Evolutionary conservation across 2,888 invertebrate genomes (phyloP), one percentile per base, ranked within the genome.

Genomic region (Deroplatys truncata): DNA sequence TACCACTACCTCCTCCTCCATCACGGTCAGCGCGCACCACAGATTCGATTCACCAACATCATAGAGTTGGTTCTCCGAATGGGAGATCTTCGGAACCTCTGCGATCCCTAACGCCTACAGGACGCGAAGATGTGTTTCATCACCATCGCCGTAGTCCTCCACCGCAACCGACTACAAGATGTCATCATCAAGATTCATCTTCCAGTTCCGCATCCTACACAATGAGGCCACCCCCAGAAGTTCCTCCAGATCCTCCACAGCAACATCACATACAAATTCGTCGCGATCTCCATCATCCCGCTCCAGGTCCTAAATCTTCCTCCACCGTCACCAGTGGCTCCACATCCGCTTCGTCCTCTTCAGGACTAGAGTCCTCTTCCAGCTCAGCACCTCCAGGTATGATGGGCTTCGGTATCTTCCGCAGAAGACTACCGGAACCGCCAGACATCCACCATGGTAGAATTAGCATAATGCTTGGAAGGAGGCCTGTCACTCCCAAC

Each of bases 191-290:
- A 82, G 92, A 92, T 28, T 49, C 88, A 25, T 84, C 89, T 28
- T 84, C 88, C 10, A 29, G 84, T 13, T 83, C 86, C 28, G 49
- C 89, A 90, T 95, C 96, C 4, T 97, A 97, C 92, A 97, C 97
- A 7, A 97, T 97, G 96, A 95, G 97, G 35, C 90, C 90, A 28
- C 90, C 89, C 28, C 85, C 90, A 25, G 56, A 72, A 15, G 56
- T 72, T 9, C 86, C 87, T 2, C 86, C 86, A 25, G 89, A 88
- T 20, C 89, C 90, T 29, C 90, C 91, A 88, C 91, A 85, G 82
- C 86, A 84, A 13, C 97, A 97, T 0, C 95, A 96, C 91, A 94
- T 97, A 84, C 97, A 97, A 92, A 97, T 97, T 89, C 95, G 97
- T 88, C 94, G 97, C 92, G 97, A 97, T 92, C 94, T 97, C 84